Conservation (phyloP, 2,888 invertebrate genomes). For the Drosophila macrospina region DNA sequence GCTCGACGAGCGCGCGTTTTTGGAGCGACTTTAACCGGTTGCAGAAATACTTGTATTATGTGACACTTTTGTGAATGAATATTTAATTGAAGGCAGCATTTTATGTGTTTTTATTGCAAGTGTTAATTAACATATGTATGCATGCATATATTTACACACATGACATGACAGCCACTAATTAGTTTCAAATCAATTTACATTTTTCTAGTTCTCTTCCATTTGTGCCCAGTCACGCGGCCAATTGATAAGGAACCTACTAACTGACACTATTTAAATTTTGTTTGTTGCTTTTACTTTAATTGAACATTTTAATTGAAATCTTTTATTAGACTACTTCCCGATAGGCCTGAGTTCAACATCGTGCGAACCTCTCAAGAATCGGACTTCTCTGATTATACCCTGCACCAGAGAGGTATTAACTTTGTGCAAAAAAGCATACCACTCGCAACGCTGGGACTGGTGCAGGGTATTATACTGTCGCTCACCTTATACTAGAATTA, state of each 20-base stretch:
- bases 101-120: conserved; percentile 52
- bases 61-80: conserved; percentile 58
- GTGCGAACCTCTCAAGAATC: background rate
- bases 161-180: conserved; percentile 54
- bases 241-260: conserved; percentile 48
- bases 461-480: too few relatives aligned
- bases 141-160: conserved; percentile 27
- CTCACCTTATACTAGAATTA: too few relatives aligned
- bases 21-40: conserved; percentile 61
- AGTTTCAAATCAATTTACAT: conserved; percentile 57
- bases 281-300: background rate
- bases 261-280: conserved; percentile 11
- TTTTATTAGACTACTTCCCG: background rate
- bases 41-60: conserved; percentile 19
- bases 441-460: too few relatives aligned
- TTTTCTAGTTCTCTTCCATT: conserved; percentile 12
- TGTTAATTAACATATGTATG: conserved; percentile 63
- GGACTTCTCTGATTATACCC: too few relatives aligned
- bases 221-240: background rate
- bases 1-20: conserved; percentile 42
- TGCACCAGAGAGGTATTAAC: too few relatives aligned
- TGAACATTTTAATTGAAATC: conserved; percentile 30
- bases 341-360: background rate
- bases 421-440: too few relatives aligned
- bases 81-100: conserved; percentile 40